Evolutionary conservation across 2,888 invertebrate species (phyloP), one percentile per base, ranked within the genome.

Genomic region (Ametastegia equiseti): DNA sequence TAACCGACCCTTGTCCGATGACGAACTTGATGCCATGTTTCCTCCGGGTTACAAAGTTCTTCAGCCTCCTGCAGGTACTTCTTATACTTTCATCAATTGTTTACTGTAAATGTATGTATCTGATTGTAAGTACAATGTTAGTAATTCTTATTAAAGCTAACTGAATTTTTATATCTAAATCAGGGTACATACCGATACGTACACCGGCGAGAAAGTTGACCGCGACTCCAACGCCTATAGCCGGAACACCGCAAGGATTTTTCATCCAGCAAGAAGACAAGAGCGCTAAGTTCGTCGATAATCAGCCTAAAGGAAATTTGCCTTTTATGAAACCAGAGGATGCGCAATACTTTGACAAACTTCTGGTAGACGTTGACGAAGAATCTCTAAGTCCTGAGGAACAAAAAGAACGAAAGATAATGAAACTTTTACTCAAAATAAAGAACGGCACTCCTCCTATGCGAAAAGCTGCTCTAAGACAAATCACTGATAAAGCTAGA

Each of bases 391-490:
- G 97, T 78, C 98, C 99, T 0, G 99, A 99, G 88, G 99, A 99
- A 91, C 96, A 98, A 85, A 99, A 99, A 91, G 99, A 99, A 92
- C 94, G 99, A 65, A 99, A 99, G 93, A 99, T 99, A 75, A 99
- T 99, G 99, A 99, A 98, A 90, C 93, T 99, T 11, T 92, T 99
- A 86, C 93, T 99, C 81, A 99, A 99, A 92, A 99, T 99, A 83
- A 99, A 99, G 93, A 99, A 99, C 89, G 99, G 99, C 30, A 99
- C 99, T 0, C 99, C 99, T 15, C 99, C 99, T 0, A 99, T 99
- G 99, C 95, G 99, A 85, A 99, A 99, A 93, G 97, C 99, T 0
- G 99, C 99, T 0, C 92, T 99, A 42, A 94, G 99, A 82, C 99
- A 99, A 92, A 99, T 99, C 85, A 99, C 99, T 0, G 99, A 99